Percentiles rank a stretch among this genome's conserved stretches.
phyloP scores from a whole-genome alignment of 2,113 vertebrate genomes.

The Cheilinus undulatus region DNA sequence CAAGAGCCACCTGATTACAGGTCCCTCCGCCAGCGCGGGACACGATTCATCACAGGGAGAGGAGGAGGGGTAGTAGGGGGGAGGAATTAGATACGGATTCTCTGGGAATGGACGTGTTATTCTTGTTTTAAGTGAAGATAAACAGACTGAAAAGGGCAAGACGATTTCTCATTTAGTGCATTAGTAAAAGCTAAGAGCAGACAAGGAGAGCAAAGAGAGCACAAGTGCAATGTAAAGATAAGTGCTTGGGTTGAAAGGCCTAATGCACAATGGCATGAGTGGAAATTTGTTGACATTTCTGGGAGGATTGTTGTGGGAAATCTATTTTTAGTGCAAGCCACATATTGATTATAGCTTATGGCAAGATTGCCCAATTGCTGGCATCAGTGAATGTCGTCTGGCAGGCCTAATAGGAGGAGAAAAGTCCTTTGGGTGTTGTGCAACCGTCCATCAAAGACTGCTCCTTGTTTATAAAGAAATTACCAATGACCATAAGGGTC shows the following conservation, averaged over 20 bases:
- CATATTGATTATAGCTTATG: constrained; percentile 73
- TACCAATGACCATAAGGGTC: not conserved
- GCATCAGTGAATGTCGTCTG: constrained; percentile 47
- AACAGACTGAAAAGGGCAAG: constrained; percentile 42
- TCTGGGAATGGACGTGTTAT: constrained; percentile 26
- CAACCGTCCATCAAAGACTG: constrained; percentile 32
- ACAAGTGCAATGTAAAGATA: constrained; percentile 47
- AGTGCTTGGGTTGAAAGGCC: constrained; percentile 23
- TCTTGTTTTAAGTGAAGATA: constrained; percentile 50
- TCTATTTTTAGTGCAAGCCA: constrained; percentile 53
- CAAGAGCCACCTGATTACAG: constrained; percentile 28
- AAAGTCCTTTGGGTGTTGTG: constrained; percentile 20
- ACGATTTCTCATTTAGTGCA: constrained; percentile 25
- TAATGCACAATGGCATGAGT: not conserved
- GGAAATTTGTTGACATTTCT: not conserved
- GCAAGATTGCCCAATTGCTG: constrained; percentile 62
- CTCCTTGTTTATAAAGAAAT: constrained; percentile 36
- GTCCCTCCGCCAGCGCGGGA: not conserved
- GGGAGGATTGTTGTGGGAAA: constrained; percentile 27
- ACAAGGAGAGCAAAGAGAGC: constrained; percentile 1
- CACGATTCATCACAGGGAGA: constrained; percentile 25
- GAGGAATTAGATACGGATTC: constrained; percentile 45
- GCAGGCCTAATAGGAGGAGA: constrained; percentile 10
- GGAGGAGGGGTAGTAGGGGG: not conserved
- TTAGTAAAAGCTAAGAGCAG: not conserved